Evolutionary conservation across 2,888 invertebrate species (phyloP), one percentile per base, ranked within the genome.

Genomic region (Marronus borbonicus): DNA sequence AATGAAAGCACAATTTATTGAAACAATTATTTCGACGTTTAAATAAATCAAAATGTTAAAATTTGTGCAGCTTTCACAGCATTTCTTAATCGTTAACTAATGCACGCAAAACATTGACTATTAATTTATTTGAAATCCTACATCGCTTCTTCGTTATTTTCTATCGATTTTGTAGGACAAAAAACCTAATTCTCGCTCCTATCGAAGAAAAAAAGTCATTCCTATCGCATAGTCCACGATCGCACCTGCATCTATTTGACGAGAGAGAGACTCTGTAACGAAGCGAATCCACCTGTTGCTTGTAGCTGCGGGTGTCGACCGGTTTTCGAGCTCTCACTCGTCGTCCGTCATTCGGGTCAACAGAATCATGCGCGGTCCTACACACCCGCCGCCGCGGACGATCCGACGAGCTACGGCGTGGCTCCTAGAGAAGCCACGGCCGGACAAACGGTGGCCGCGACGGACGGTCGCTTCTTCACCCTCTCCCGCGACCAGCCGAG

Each of bases 301-400:
- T 28, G 79, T 79, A 83, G 83, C 84, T 82, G 84, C 83, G 84
- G 84, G 84, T 83, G 84, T 82, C 84, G 81, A 82, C 82, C 81
- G 82, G 82, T 82, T 82, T 66, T 79, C 79, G 76, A 65, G 80
- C 79, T 76, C 77, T 78, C 81, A 77, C 70, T 72, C 55, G 72
- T 72, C 55, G 72, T 72, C 79, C 74, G 78, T 80, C 80, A 78
- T 80, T 80, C 81, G 79, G 84, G 85, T 85, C 85, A 84, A 84
- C 83, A 84, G 80, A 84, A 85, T 84, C 85, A 85, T 84, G 85
- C 83, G 80, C 82, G 80, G 82, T 82, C 82, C 83, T 81, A 28
- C n/a, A 62, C 62, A 12, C 62, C 28, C 31, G 28, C 62, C 62
- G 31, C 31, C 31, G 31, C 24, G 28, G 60, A 17, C 24, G 60